These are phyloP conservation scores for Netelia fuscicornis DNA, from an alignment of 2,888 invertebrate species.

Conservation along the genomic window DNA sequence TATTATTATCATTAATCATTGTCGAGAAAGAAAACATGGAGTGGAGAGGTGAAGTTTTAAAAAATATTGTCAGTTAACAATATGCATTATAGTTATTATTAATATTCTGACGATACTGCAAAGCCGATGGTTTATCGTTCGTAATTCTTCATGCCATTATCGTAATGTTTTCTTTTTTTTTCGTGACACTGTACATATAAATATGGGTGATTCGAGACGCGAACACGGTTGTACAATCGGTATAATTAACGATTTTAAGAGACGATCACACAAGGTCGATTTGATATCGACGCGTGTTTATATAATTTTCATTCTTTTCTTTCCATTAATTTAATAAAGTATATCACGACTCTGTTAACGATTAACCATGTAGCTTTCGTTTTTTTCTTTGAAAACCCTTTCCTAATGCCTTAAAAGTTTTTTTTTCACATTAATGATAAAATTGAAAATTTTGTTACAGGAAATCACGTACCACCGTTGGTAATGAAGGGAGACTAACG, in stretches of 20 bases:
- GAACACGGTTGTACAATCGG: slow-evolving; percentile 46
- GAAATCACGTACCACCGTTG: slow-evolving; percentile 4
- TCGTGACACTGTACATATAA: slow-evolving; percentile 47
- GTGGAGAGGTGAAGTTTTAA: background rate
- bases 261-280: slow-evolving; percentile 63
- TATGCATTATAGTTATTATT: slow-evolving; percentile 49
- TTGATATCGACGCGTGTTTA: slow-evolving; percentile 76
- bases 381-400: slow-evolving; percentile 5
- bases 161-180: slow-evolving; percentile 28
- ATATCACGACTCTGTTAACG: slow-evolving; percentile 78
- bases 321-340: slow-evolving; percentile 79
- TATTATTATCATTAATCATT: background rate
- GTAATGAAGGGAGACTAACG: background rate
- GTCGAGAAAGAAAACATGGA: slow-evolving; percentile 29
- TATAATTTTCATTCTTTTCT: slow-evolving; percentile 71
- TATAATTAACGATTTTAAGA: slow-evolving; percentile 17
- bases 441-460: background rate
- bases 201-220: slow-evolving; percentile 15
- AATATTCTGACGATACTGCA: slow-evolving; percentile 38
- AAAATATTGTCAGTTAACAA: slow-evolving; percentile 45
- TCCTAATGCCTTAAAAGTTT: background rate
- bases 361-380: slow-evolving; percentile 32
- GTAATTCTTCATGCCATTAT: slow-evolving; percentile 59
- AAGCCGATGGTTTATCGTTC: slow-evolving; percentile 37
- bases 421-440: background rate